Conservation (phyloP, 2,888 invertebrate species). For the Caenorhabditis angaria region DNA sequence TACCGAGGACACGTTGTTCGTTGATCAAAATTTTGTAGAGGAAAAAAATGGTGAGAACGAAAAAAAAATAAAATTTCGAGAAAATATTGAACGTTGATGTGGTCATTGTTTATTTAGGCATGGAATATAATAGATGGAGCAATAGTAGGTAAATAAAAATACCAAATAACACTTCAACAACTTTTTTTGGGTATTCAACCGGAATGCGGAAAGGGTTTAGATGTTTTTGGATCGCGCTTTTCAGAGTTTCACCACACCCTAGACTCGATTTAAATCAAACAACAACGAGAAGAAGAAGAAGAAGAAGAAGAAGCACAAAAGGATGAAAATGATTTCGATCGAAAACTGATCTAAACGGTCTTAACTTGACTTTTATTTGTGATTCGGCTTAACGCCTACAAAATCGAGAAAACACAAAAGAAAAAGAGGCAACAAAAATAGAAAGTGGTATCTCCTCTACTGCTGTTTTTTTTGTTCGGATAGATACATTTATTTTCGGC, state of each 20-base stretch:
- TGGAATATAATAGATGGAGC: not conserved
- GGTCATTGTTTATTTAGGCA: constrained; percentile 2
- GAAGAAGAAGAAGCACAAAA: not conserved
- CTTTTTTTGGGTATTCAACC: not conserved
- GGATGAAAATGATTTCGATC: not conserved
- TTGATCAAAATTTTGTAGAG: not conserved
- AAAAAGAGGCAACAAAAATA: not conserved
- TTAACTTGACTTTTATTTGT: too few relatives aligned
- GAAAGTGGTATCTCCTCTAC: constrained; percentile 4
- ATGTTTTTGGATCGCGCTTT: too few relatives aligned
- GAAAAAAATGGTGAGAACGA: too few relatives aligned
- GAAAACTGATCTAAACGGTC: not conserved
- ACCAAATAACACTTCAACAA: not conserved
- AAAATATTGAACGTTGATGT: not conserved
- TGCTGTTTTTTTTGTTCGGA: not conserved
- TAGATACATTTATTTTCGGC: not conserved
- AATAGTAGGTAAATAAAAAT: not conserved
- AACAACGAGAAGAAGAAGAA: not conserved
- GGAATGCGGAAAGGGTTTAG: not conserved
- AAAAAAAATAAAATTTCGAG: too few relatives aligned
- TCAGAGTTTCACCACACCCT: too few relatives aligned
- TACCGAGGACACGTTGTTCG: constrained; percentile 15
- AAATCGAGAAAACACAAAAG: not conserved
- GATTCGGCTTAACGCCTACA: not conserved
- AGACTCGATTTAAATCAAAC: not conserved